Conservation (phyloP, 2,113 vertebrate species). For the Gymnorhina tibicen region DNA sequence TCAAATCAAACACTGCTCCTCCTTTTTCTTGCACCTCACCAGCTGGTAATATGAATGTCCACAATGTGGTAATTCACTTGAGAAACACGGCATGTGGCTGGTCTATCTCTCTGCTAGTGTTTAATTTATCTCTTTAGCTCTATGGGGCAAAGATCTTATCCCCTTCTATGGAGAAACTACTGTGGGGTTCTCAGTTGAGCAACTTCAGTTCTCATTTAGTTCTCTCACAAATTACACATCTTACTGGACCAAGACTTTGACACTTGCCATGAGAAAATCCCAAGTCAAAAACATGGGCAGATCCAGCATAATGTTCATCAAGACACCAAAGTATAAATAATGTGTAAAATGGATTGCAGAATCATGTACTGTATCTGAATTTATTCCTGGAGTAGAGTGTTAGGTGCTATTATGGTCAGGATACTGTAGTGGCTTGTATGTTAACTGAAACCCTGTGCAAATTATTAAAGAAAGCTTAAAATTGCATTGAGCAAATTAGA, state of each 20-base stretch:
- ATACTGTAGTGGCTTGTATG: neutral
- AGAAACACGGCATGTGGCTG: neutral
- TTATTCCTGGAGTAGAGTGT: neutral
- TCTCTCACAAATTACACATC: neutral
- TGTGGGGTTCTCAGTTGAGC: neutral
- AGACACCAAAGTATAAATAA: neutral
- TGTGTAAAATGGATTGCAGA: neutral
- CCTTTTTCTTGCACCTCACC: neutral
- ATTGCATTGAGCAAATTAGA: neutral
- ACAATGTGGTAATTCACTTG: neutral
- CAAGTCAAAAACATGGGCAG: neutral
- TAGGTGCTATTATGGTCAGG: neutral
- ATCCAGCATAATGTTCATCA: neutral
- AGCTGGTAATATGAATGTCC: neutral
- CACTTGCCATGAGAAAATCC: neutral
- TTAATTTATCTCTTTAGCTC: neutral
- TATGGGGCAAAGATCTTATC: neutral
- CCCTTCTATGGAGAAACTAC: neutral
- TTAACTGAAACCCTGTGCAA: neutral
- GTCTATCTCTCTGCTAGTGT: neutral
- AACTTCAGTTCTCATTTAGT: neutral
- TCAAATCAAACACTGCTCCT: neutral
- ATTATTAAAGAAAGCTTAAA: constrained; percentile 8
- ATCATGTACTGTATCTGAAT: neutral
- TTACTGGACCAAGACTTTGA: neutral